phyloP scores from a whole-genome alignment of 1,140 invertebrate species.

The Vollenhovia emeryi region DNA sequence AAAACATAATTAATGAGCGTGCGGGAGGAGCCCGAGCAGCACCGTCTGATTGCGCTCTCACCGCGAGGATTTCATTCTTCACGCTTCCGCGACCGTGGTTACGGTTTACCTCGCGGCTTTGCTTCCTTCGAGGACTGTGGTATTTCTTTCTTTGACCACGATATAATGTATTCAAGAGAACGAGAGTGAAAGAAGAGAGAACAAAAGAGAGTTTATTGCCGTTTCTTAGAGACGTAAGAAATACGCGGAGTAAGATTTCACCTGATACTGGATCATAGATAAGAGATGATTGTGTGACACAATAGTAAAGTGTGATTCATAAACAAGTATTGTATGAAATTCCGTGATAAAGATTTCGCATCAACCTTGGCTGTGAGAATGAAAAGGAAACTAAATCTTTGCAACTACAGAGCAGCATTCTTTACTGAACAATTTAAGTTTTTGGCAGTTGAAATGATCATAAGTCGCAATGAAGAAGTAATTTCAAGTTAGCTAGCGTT shows the following conservation, averaged over 20 bases:
- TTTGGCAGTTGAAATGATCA: too few species aligned
- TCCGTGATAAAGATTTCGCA: too few species aligned
- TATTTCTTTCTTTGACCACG: conserved; percentile 55
- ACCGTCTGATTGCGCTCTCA: conserved; percentile 65
- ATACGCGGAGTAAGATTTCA: neutral
- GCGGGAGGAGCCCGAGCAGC: conserved; percentile 53
- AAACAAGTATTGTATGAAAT: too few species aligned
- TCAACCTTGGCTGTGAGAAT: too few species aligned
- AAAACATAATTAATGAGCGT: conserved; percentile 75
- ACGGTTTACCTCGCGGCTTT: conserved; percentile 37
- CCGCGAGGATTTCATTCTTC: conserved; percentile 71
- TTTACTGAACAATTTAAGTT: too few species aligned
- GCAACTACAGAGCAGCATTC: too few species aligned
- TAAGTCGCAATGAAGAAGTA: too few species aligned
- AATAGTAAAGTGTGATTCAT: neutral
- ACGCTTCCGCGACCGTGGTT: conserved; percentile 54
- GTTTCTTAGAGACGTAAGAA: neutral
- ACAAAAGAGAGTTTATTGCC: conserved; percentile 20
- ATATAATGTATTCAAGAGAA: conserved; percentile 43
- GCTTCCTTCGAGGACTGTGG: conserved; percentile 32
- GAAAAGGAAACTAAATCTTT: too few species aligned
- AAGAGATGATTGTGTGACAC: neutral
- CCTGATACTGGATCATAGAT: neutral
- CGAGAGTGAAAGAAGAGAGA: conserved; percentile 13
- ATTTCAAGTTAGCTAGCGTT: too few species aligned